Base-by-base conservation (phyloP, 2,113 vertebrate species). In the Entomyzon cyanotis region DNA sequence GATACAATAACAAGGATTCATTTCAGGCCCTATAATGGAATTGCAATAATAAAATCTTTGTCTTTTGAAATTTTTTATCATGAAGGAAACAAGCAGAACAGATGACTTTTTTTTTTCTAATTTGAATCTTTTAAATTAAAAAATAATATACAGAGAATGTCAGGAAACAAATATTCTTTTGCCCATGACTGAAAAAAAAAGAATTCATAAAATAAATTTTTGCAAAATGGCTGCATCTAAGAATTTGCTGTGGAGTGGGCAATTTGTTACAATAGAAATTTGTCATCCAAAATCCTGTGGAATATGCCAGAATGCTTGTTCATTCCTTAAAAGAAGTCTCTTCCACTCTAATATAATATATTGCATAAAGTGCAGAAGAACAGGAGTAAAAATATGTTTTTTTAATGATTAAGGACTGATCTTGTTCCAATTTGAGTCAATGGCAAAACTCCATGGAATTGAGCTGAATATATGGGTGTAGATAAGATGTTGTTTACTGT, bases 401-500 rank as follows among this genome's bases (percentile, higher is more conserved):
- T 89, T 82, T 92, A 94, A 62, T 82, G 91, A 92, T 94, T 96
- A 94, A 88, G 50, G 79, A 83, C 88, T 95, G 93, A 94, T 95
- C 90, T 96, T 90, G 75, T 88, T 97, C 90, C 91, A 86, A 0
- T 90, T 84, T 78, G 79, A 94, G 55, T 75, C 85, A 93, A 68
- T 93, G 92, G 80, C 88, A 95, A 90, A 94, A 92, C 55, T 97
- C 85, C 92, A 90, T 67, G 88, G 90, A 92, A 75, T 1, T 93
- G 83, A 90, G 56, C 65, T 94, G 92, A 84, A 95, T 96, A 95
- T 95, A 95, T 90, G 93, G 41, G 60, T 86, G 64, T 78, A 95
- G 94, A 93, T 97, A 95, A 95, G 76, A 92, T 42, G 62, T 90
- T 96, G 92, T 96, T 96, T 94, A 90, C 83, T 62, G 83, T 71